phyloP scores from a whole-genome alignment of 2,888 invertebrate species.

The Bombylius major region DNA sequence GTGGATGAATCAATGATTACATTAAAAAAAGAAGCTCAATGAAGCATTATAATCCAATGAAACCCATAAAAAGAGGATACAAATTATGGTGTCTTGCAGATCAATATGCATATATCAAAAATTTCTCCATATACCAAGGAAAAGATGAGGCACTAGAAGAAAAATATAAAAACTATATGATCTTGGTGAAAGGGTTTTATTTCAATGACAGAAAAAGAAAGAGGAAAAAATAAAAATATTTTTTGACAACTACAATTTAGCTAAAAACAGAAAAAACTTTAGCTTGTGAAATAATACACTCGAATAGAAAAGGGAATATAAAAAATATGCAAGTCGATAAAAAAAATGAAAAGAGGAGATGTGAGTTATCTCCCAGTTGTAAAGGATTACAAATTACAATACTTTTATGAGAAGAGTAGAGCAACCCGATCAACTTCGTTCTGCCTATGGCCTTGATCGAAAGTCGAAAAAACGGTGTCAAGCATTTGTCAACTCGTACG shows the following conservation, averaged over 20 bases:
- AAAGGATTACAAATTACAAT: not conserved
- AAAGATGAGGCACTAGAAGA: too few species aligned
- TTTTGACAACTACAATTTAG: constrained; percentile 8
- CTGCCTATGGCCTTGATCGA: not conserved
- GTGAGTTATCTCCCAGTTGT: constrained; percentile 4
- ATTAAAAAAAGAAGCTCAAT: not conserved
- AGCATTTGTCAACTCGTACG: constrained; percentile 1
- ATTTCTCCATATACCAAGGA: constrained; percentile 1
- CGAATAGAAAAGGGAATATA: constrained; percentile 7
- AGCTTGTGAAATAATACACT: constrained; percentile 5
- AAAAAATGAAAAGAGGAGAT: constrained; percentile 1
- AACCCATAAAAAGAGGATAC: constrained; percentile 7
- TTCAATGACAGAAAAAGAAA: not conserved
- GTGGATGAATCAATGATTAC: not conserved
- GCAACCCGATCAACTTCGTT: not conserved
- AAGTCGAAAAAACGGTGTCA: constrained; percentile 6
- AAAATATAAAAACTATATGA: too few species aligned
- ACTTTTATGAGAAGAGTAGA: constrained; percentile 9
- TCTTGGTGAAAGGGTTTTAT: not conserved
- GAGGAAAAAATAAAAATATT: constrained; percentile 3
- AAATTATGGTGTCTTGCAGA: constrained; percentile 6
- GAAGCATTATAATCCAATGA: constrained; percentile 5
- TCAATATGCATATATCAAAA: constrained; percentile 3
- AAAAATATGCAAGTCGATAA: constrained; percentile 6
- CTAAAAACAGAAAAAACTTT: constrained; percentile 5